Evolutionary conservation across 2,797 vertebrate genomes (phyloP).

Genomic region (Selene dorsalis): DNA sequence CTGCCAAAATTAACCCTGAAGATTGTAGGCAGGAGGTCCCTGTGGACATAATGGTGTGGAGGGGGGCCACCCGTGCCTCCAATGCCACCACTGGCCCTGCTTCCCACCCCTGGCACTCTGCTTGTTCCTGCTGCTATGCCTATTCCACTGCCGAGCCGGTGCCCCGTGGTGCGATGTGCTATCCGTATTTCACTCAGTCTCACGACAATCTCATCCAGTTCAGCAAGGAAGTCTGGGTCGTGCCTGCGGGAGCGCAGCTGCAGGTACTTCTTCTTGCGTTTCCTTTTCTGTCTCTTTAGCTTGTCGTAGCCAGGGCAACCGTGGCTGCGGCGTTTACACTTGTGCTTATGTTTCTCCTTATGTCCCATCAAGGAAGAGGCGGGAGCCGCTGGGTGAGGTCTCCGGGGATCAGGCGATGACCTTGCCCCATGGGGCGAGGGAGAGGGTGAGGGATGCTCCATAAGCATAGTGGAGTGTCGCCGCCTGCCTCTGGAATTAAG

Average conservation of each 20-base stretch:
- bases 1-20: slow-evolving; percentile 98
- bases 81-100: slow-evolving; percentile 72
- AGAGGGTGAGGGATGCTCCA: slow-evolving; percentile 90
- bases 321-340: slow-evolving; percentile 94
- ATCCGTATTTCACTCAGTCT: slow-evolving; percentile 94
- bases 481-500: slow-evolving; percentile 88
- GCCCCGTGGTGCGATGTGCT: slow-evolving; percentile 89
- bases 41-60: slow-evolving; percentile 93
- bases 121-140: slow-evolving; percentile 74
- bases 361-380: slow-evolving; percentile 84
- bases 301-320: slow-evolving; percentile 96
- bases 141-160: slow-evolving; percentile 81
- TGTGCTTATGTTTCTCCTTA: slow-evolving; percentile 99
- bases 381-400: slow-evolving; percentile 81
- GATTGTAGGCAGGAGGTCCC: slow-evolving; percentile 96
- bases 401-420: slow-evolving; percentile 82
- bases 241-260: slow-evolving; percentile 91
- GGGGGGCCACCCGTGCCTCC: slow-evolving; percentile 81
- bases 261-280: slow-evolving; percentile 98
- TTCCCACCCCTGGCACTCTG: slow-evolving; percentile 74
- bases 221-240: slow-evolving; percentile 95
- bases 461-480: slow-evolving; percentile 88
- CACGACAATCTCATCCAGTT: slow-evolving; percentile 93
- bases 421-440: slow-evolving; percentile 84
- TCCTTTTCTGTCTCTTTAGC: slow-evolving; percentile 96